Base-by-base conservation (phyloP, 2,888 invertebrate genomes). In the Sepiola atlantica region DNA sequence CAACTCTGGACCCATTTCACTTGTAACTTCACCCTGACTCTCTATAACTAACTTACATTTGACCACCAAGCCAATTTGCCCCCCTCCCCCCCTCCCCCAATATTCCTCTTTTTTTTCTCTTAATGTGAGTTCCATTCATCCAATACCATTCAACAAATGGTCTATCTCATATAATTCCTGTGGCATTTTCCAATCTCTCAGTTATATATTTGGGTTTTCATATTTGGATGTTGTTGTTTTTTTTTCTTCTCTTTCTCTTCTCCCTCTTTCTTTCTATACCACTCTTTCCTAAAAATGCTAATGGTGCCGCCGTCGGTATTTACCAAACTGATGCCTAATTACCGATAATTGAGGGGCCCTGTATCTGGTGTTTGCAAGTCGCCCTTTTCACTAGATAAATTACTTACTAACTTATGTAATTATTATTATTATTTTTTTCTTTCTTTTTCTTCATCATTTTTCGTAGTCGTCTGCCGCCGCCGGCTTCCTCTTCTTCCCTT, bases 301-400 rank as follows among this genome's bases (percentile, higher is more conserved):
- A 77, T 77, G n/a, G 77, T 77, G 77, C 77, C 3, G n/a, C n/a
- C 16, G n/a, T 10, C 77, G 77, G 77, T 77, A 77, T 77, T 77
- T 77, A 77, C 77, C n/a, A 77, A 77, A 77, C 77, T 77, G 77
- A 77, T 77, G 77, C 77, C 77, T 77, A 77, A 77, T 77, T 77
- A 77, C 77, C 18, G 77, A 77, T 77, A 77, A 77, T 77, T 77
- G 77, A 32, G 77, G 77, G 8, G 45, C 45, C 77, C 77, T 77
- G 77, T 77, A 77, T 77, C 77, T 77, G 77, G 77, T 77, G 77
- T 77, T 61, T 61, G 77, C n/a, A n/a, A 77, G 45, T 77, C 32
- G 77, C 77, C n/a, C 32, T 18, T 45, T 45, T n/a, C 32, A 12
- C 21, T 77, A 77, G 77, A 77, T 77, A 77, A 77, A 32, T 77